phyloP scores from a whole-genome alignment of 2,888 invertebrate genomes.

The Andrena dorsata region DNA sequence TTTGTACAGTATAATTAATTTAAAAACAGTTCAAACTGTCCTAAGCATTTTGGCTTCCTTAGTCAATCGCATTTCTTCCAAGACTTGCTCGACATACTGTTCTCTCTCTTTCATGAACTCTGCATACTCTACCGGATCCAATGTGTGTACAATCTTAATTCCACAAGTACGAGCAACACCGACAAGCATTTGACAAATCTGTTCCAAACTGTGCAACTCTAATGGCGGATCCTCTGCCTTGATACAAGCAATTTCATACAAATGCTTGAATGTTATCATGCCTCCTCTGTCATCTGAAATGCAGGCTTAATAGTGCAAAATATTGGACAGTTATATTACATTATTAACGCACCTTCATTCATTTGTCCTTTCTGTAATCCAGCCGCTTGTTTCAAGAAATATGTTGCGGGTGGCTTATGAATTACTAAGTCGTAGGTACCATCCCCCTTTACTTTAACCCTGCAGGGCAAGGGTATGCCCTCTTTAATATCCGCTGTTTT shows the following conservation, averaged over 20 bases:
- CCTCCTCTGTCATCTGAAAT: conserved; percentile 90
- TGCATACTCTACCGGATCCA: conserved; percentile 93
- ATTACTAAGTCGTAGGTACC: conserved; percentile 93
- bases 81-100: conserved; percentile 90
- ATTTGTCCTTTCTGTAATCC: conserved; percentile 94
- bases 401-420: conserved; percentile 95
- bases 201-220: conserved; percentile 88
- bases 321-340: not conserved
- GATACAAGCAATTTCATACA: conserved; percentile 99
- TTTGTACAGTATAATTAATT: conserved; percentile 15
- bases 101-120: conserved; percentile 93
- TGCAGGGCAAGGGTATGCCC: conserved; percentile 95
- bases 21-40: conserved; percentile 85
- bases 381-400: conserved; percentile 97
- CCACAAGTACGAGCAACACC: conserved; percentile 93
- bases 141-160: conserved; percentile 92
- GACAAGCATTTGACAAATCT: conserved; percentile 93
- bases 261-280: conserved; percentile 96
- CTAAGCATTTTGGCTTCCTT: conserved; percentile 96
- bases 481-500: conserved; percentile 94
- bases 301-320: conserved; percentile 1
- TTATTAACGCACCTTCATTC: conserved; percentile 85
- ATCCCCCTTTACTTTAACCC: conserved; percentile 94
- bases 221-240: conserved; percentile 94
- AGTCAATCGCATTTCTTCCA: conserved; percentile 91